These are phyloP conservation scores for Erebia ligea DNA, from an alignment of 2,888 invertebrate genomes.

Conservation along the genomic window DNA sequence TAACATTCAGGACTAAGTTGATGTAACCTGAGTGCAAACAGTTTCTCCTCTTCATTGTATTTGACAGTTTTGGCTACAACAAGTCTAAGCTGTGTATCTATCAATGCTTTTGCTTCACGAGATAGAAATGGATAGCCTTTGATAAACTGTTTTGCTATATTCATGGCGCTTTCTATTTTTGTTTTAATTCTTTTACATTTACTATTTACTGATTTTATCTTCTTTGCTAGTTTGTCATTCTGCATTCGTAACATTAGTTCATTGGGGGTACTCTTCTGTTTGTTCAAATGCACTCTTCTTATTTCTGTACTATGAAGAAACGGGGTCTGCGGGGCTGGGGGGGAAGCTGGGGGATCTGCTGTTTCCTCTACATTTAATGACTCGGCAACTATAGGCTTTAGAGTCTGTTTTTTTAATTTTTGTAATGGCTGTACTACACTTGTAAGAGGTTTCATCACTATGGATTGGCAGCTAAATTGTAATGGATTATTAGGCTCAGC, in stretches of 20 bases:
- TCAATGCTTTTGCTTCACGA: neutral
- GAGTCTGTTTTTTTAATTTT: no score
- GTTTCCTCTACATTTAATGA: neutral
- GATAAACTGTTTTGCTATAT: neutral
- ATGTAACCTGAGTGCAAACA: slow-evolving; percentile 1
- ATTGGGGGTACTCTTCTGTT: neutral
- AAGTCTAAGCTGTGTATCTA: neutral
- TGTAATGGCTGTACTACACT: no score
- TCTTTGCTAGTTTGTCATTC: no score
- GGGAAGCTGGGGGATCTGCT: neutral
- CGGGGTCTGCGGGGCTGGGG: neutral
- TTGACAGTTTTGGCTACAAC: neutral
- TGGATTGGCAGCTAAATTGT: no score
- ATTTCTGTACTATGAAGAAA: neutral
- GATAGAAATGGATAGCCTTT: neutral
- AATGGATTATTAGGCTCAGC: no score
- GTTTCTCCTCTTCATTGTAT: slow-evolving; percentile 3
- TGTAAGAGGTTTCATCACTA: no score
- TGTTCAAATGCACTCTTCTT: neutral
- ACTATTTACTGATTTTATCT: no score
- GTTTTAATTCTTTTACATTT: no score
- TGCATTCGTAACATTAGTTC: neutral
- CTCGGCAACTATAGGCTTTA: no score
- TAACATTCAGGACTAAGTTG: neutral
- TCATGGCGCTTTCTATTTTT: no score